Conservation (phyloP, 2,113 vertebrate genomes). For the Leucosticte australis region DNA sequence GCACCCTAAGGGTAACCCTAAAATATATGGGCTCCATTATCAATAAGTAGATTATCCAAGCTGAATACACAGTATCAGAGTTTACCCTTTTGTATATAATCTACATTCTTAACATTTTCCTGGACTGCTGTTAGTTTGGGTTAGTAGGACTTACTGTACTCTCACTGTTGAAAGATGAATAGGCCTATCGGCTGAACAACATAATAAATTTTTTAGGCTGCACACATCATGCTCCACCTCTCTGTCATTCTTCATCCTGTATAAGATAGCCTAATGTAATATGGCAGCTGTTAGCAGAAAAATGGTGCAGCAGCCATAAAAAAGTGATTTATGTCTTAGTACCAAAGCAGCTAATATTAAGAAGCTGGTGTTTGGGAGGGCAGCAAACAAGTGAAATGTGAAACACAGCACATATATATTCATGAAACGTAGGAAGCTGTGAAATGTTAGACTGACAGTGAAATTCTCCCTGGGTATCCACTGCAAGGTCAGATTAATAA, state of each 20-base stretch:
- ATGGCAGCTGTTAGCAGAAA: constrained; percentile 65
- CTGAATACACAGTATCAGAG: constrained; percentile 23
- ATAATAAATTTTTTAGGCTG: constrained; percentile 66
- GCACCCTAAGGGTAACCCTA: neutral
- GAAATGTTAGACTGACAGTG: constrained; percentile 47
- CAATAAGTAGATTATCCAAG: constrained; percentile 36
- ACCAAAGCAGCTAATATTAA: constrained; percentile 52
- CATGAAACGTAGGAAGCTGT: constrained; percentile 44
- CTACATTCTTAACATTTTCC: constrained; percentile 55
- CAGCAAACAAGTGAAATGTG: constrained; percentile 57
- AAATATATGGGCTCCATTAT: neutral
- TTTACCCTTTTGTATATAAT: constrained; percentile 41
- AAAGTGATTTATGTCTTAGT: constrained; percentile 66
- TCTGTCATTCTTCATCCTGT: constrained; percentile 1
- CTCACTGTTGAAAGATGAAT: constrained; percentile 49
- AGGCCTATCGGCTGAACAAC: neutral
- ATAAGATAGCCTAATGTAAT: constrained; percentile 37
- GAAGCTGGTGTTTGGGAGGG: constrained; percentile 6
- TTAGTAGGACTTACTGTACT: constrained; percentile 50
- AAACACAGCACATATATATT: neutral
- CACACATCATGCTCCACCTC: constrained; percentile 3
- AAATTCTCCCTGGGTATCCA: constrained; percentile 52
- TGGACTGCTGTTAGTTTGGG: constrained; percentile 50
- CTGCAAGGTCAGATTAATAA: constrained; percentile 36
- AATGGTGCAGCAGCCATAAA: constrained; percentile 60